Evolutionary conservation across 2,797 vertebrate genomes (phyloP).

Genomic region (Sylvia borin): DNA sequence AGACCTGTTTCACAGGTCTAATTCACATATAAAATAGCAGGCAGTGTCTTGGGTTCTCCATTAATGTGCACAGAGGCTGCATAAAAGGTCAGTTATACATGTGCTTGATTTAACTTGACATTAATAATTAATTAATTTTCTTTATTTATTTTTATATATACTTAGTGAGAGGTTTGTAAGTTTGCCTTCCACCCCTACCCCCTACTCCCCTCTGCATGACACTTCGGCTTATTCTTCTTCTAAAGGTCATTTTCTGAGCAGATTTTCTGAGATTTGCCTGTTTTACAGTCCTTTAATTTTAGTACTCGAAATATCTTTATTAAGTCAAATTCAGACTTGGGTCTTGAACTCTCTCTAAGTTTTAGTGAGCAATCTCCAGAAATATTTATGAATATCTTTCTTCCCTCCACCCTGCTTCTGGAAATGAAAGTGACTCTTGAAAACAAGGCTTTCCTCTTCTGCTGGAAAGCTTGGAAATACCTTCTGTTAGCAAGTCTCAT

Average conservation of each 20-base stretch:
- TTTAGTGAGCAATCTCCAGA: not conserved
- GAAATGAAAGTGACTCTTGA: not conserved
- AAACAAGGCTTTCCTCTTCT: not conserved
- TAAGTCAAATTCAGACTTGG: not conserved
- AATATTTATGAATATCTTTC: not conserved
- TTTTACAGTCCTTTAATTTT: not conserved
- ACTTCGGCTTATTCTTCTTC: not conserved
- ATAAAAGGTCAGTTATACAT: not conserved
- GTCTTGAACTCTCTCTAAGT: not conserved
- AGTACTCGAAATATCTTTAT: not conserved
- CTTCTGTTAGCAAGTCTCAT: not conserved
- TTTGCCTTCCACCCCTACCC: not conserved
- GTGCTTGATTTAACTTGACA: not conserved
- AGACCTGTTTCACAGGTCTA: not conserved
- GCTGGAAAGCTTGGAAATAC: not conserved
- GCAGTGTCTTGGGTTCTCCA: fast-evolving
- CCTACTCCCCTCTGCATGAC: fast-evolving
- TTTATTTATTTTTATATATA: not conserved
- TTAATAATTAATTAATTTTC: not conserved
- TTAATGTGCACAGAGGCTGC: not conserved
- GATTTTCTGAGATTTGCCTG: not conserved
- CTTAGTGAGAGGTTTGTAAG: not conserved
- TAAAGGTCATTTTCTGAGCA: not conserved
- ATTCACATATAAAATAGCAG: not conserved
- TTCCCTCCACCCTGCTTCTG: fast-evolving